Conservation (phyloP, 1,140 invertebrate species). For the Lycorma delicatula region DNA sequence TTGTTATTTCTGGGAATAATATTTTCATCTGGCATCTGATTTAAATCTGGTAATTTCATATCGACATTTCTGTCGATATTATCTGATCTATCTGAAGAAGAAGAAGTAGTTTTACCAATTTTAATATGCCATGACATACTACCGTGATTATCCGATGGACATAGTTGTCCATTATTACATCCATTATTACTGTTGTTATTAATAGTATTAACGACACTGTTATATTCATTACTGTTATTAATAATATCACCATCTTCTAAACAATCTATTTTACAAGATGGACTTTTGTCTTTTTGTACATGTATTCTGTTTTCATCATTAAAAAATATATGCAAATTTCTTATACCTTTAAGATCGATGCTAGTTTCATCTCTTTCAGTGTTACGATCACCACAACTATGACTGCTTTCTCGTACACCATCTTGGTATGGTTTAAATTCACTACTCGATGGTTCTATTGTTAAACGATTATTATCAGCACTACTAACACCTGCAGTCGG, state of each 20-base stretch:
- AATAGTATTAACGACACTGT: neutral
- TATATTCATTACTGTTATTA: neutral
- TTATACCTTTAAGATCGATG: conserved; percentile 32
- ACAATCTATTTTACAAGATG: conserved; percentile 13
- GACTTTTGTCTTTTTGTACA: conserved; percentile 27
- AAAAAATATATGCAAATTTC: conserved; percentile 33
- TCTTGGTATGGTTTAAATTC: conserved; percentile 14
- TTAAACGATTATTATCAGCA: too few relatives aligned
- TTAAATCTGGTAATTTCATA: too few relatives aligned
- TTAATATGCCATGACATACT: conserved; percentile 28
- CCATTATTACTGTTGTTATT: conserved; percentile 3
- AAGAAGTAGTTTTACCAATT: conserved; percentile 26
- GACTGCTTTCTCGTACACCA: neutral
- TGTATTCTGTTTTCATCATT: conserved; percentile 31
- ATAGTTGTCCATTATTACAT: too few relatives aligned
- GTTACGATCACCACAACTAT: too few relatives aligned
- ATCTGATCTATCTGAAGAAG: neutral
- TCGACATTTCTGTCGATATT: neutral
- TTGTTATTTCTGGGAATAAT: neutral
- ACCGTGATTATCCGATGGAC: neutral
- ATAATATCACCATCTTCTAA: conserved; percentile 13
- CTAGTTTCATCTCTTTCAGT: conserved; percentile 25
- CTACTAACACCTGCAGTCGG: too few relatives aligned
- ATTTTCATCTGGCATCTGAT: neutral
- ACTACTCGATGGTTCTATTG: too few relatives aligned